Percentiles rank a stretch among this genome's conserved stretches.
These are phyloP conservation scores for Atethmia centrago DNA, from an alignment of 2,888 invertebrate species.

Conservation along the genomic window DNA sequence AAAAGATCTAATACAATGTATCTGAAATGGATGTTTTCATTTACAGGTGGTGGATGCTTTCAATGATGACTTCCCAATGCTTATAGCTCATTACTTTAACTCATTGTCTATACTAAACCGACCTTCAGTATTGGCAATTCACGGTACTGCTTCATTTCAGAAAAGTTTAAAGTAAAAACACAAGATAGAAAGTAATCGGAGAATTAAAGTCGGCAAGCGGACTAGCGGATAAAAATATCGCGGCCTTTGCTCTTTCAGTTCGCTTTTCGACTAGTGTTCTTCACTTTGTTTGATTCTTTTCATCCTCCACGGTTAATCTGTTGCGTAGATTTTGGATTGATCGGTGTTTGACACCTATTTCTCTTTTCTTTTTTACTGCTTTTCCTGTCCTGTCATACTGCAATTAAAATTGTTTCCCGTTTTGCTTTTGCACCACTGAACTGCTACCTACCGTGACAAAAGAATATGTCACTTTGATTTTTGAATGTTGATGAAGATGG, in stretches of 20 bases:
- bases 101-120: neutral
- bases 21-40: neutral
- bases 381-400: neutral
- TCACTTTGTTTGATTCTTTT: neutral
- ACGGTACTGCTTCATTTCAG: neutral
- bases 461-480: no score
- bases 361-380: no score
- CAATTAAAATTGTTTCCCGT: neutral
- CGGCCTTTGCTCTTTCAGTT: constrained; percentile 14
- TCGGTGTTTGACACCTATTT: neutral
- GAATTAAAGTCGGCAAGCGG: neutral
- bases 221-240: constrained; percentile 4
- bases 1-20: neutral
- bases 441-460: no score
- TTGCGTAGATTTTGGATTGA: constrained; percentile 20
- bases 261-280: constrained; percentile 8
- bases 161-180: neutral
- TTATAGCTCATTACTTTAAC: neutral
- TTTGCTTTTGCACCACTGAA: neutral
- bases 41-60: neutral
- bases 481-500: neutral
- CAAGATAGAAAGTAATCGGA: neutral
- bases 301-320: constrained; percentile 1
- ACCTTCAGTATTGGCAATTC: neutral
- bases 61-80: neutral